Evolutionary conservation across 2,888 invertebrate genomes (phyloP).

Genomic region (Ashinkailepas kermadecensis): DNA sequence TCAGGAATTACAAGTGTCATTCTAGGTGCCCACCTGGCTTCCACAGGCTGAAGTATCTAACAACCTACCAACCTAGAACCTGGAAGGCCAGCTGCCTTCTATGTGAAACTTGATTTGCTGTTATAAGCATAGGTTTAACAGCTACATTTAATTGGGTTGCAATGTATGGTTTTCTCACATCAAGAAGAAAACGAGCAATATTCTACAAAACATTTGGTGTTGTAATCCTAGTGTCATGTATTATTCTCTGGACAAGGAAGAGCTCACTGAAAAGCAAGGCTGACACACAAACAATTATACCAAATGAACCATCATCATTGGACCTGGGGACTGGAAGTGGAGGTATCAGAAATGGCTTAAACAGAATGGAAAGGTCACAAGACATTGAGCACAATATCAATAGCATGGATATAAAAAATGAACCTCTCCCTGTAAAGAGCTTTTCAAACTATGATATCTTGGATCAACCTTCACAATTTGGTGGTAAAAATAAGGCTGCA

Average conservation of each 20-base stretch:
- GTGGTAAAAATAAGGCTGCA: too few species aligned
- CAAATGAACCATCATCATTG: too few species aligned
- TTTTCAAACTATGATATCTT: background rate
- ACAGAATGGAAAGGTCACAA: background rate
- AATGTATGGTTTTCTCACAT: background rate
- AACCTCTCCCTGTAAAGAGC: background rate
- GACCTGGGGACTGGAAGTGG: too few species aligned
- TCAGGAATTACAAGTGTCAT: too few species aligned
- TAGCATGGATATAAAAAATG: background rate
- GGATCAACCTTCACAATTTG: background rate
- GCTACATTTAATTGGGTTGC: too few species aligned
- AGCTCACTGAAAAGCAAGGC: background rate
- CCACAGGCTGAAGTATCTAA: too few species aligned
- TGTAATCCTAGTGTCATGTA: background rate
- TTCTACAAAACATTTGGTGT: background rate
- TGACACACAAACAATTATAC: too few species aligned
- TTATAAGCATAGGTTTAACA: too few species aligned
- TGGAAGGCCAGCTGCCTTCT: too few species aligned
- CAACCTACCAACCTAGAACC: too few species aligned
- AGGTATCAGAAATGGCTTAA: background rate
- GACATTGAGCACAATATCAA: background rate
- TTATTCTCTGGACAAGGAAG: background rate
- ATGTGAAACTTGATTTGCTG: too few species aligned
- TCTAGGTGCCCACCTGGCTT: too few species aligned
- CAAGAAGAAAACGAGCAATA: background rate